Conservation (phyloP, 2,888 invertebrate genomes). For the Dryadula phaetusa region DNA sequence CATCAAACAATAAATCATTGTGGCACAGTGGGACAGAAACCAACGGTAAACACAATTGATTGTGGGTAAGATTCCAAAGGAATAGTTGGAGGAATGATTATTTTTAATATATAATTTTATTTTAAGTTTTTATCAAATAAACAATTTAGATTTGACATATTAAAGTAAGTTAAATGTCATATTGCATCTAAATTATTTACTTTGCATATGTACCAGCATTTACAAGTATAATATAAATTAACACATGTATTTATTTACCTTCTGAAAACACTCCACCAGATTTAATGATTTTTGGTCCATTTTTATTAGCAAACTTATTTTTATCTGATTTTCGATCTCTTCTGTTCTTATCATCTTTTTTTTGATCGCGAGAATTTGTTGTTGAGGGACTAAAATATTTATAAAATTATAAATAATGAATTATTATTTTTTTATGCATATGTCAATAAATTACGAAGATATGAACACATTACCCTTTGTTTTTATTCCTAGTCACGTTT, state of each 20-base stretch:
- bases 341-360: slow-evolving; percentile 63
- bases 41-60: too few species aligned
- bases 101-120: neutral
- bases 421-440: neutral
- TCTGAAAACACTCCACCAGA: slow-evolving; percentile 79
- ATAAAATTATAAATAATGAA: neutral
- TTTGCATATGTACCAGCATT: too few species aligned
- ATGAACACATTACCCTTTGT: slow-evolving; percentile 65
- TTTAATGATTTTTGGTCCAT: slow-evolving; percentile 73
- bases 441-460: neutral
- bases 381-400: slow-evolving; percentile 52
- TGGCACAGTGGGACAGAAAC: too few species aligned
- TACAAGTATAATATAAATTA: too few species aligned
- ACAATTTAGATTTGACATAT: too few species aligned
- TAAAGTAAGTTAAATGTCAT: too few species aligned
- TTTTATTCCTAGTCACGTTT: slow-evolving; percentile 85
- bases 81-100: too few species aligned
- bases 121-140: too few species aligned
- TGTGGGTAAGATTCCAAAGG: too few species aligned
- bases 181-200: too few species aligned
- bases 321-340: slow-evolving; percentile 64
- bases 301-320: slow-evolving; percentile 59
- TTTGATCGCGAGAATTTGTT: slow-evolving; percentile 57
- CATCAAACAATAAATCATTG: too few species aligned
- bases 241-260: slow-evolving; percentile 59